A percentile compares a stretch with the other conserved stretches of the same genome.
These are phyloP conservation scores for Clepsis dumicolana DNA, from an alignment of 2,888 invertebrate genomes.

Conservation along the genomic window DNA sequence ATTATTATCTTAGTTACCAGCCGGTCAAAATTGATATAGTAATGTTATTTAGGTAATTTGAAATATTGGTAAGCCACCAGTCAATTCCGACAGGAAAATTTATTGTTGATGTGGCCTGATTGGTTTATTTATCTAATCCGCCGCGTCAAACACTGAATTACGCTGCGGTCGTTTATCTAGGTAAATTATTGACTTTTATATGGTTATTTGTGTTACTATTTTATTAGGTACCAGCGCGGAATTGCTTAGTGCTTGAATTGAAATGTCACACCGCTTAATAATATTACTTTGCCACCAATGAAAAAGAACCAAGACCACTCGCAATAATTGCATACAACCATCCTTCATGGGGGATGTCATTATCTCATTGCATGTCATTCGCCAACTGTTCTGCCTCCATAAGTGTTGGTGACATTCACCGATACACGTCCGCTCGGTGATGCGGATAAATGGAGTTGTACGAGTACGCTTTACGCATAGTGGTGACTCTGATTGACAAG, in stretches of 20 bases:
- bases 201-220: background rate
- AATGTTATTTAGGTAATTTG: slow-evolving; percentile 39
- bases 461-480: slow-evolving; percentile 63
- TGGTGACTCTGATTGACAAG: slow-evolving; percentile 68
- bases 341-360: slow-evolving; percentile 5
- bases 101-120: slow-evolving; percentile 24
- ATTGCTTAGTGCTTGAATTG: background rate
- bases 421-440: slow-evolving; percentile 63
- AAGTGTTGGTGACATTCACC: slow-evolving; percentile 72
- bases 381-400: slow-evolving; percentile 46
- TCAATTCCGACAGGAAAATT: slow-evolving; percentile 9
- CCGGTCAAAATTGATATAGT: slow-evolving; percentile 30
- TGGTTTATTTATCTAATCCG: slow-evolving; percentile 23
- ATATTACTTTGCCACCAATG: too few relatives aligned
- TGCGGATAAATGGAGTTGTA: slow-evolving; percentile 77
- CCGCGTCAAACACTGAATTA: background rate
- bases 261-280: too few relatives aligned
- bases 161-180: slow-evolving; percentile 3
- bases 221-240: background rate
- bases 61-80: slow-evolving; percentile 33
- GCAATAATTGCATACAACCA: background rate
- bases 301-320: background rate
- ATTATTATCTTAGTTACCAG: slow-evolving; percentile 68
- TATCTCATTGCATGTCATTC: slow-evolving; percentile 32
- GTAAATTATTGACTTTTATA: background rate